Evolutionary conservation across 2,797 vertebrate genomes (phyloP), one percentile per base, ranked within the genome.

Genomic region (Poecilia picta): DNA sequence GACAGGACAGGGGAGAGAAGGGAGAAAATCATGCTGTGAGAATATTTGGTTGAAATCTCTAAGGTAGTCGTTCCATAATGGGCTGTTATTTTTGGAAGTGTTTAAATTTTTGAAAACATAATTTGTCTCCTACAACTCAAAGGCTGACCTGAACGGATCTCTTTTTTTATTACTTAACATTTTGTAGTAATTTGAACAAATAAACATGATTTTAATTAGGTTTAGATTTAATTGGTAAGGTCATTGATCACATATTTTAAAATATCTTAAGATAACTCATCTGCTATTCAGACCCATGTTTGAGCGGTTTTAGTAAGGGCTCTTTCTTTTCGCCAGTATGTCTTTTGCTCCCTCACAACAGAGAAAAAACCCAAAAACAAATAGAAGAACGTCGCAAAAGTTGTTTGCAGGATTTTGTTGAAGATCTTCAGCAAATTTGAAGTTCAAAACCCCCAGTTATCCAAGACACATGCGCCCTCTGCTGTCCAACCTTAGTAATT

Each of bases 401-500:
- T 4, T n/a, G 47, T 36, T 33, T 36, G 13, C 11, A 76, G 5
- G 2, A 76, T 3, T 41, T 39, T 75, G 8, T 43, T 23, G 51
- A 68, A 23, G 15, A 45, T 2, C 33, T 13, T 46, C 31, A 18
- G 36, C 13, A 62, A 8, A 62, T 72, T 59, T 33, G n/a, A 74
- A 18, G 1, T 0, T 1, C 2, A 62, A 0, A 7, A 0, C 4
- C 0, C 20, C 39, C 18, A n/a, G 25, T 28, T 49, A 64, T 49
- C 28, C 80, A 76, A 75, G 72, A 87, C 82, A 89, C 72, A 57
- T 76, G 79, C 79, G 75, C 94, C 94, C 92, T 91, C 95, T 94
- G 68, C 76, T 95, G 95, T 80, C 81, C 75, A 80, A 59, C 47
- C 0, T 75, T 49, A 78, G 83, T 28, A 53, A 83, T 72, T 76